Evolutionary conservation across 2,113 vertebrate genomes (phyloP), one percentile per base, ranked within the genome.

Genomic region (Dendropsophus ebraccatus): DNA sequence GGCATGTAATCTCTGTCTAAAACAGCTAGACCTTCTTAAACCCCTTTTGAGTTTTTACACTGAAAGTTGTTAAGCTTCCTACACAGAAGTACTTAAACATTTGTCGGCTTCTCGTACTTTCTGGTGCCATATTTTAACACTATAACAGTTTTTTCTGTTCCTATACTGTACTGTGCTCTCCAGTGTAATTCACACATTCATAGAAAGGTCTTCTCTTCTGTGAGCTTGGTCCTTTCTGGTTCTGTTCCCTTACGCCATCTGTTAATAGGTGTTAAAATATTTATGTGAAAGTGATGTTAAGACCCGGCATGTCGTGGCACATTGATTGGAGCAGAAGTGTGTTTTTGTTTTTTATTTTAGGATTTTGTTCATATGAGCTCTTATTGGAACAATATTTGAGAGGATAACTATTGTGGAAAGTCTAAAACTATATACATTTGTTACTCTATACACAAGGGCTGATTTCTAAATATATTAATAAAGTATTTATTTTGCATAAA

Each of bases 401-500:
- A 89, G 88, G 94, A 93, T 90, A 92, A 91, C 79, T 93, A 84
- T 87, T 91, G 90, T 89, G 84, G 88, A 89, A 93, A 85, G 82
- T 87, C 86, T 91, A 91, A 93, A 87, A 86, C 25, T 90, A 92
- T 92, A 84, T 88, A 91, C 88, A 47, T 92, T 92, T 94, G 90
- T 89, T 92, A 87, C 89, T 90, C 70, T 87, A 89, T 89, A 91
- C 89, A 90, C 88, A 93, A 94, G 93, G 90, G 90, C 90, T 94
- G 91, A 92, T 94, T 92, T 93, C 92, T 92, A 89, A 89, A 88
- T 88, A 89, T 90, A 91, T 92, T 92, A 93, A 95, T 95, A 95
- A 95, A 95, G 90, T 94, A 95, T 95, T 95, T 95, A 95, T 95
- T 95, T 95, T 95, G 91, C 93, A 89, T 94, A 95, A 77, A 90